These are phyloP conservation scores for Gorsachius magnificus DNA, from an alignment of 2,797 vertebrate genomes.

Conservation along the genomic window DNA sequence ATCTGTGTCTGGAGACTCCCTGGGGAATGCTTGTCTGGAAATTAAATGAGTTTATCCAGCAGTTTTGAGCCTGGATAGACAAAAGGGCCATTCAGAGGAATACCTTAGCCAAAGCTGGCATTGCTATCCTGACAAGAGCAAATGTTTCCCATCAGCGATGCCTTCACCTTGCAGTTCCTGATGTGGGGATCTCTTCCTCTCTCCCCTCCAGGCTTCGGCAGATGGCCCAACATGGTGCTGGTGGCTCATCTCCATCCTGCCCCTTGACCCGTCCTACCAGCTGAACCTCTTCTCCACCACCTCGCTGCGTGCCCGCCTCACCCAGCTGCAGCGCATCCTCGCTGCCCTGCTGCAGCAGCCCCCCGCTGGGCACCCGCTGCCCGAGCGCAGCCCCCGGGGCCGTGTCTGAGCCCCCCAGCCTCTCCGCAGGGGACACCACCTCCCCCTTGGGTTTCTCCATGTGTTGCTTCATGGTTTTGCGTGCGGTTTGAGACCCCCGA, in stretches of 20 bases:
- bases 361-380: neutral
- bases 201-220: constrained; percentile 74
- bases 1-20: neutral
- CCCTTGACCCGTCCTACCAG: constrained; percentile 87
- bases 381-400: neutral
- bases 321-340: constrained; percentile 84
- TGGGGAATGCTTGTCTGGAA: neutral
- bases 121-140: neutral
- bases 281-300: constrained; percentile 85
- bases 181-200: neutral
- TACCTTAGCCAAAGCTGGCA: neutral
- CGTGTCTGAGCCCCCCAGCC: neutral
- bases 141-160: accelerated
- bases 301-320: constrained; percentile 84
- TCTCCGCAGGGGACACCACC: neutral
- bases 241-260: constrained; percentile 91
- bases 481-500: neutral
- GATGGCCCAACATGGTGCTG: constrained; percentile 91
- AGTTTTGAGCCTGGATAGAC: neutral
- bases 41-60: neutral
- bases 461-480: neutral
- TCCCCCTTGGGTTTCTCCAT: neutral
- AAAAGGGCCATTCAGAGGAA: neutral
- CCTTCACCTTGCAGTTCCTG: neutral
- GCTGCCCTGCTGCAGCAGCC: constrained; percentile 84